Conservation (phyloP, 2,797 vertebrate species). For the Nyctalus aviator region DNA sequence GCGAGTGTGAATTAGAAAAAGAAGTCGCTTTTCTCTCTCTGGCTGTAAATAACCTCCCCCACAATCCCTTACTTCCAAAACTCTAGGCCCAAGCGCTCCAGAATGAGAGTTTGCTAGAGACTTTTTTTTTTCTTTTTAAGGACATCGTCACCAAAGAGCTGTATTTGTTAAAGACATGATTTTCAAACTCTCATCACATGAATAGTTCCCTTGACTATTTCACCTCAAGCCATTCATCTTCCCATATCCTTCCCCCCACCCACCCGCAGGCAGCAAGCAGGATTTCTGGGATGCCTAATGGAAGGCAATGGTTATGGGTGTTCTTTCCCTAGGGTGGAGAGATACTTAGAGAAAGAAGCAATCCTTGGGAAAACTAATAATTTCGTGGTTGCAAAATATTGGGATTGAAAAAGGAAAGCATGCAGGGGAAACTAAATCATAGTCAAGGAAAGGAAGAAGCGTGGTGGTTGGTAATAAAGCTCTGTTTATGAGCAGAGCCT, state of each 20-base stretch:
- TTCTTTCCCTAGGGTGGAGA: background rate
- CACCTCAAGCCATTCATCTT: background rate
- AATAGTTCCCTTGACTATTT: background rate
- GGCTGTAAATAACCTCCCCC: slow-evolving; percentile 78
- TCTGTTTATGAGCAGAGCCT: background rate
- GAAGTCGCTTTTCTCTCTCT: slow-evolving; percentile 77
- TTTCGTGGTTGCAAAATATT: background rate
- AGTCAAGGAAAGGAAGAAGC: slow-evolving; percentile 5
- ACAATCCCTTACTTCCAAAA: slow-evolving; percentile 59
- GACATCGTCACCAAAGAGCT: background rate
- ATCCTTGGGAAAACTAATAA: background rate
- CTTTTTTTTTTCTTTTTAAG: slow-evolving; percentile 58
- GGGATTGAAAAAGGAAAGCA: background rate
- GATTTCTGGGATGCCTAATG: background rate
- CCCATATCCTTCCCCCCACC: background rate
- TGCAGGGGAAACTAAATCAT: background rate
- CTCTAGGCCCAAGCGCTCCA: slow-evolving; percentile 56
- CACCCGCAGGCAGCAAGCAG: background rate
- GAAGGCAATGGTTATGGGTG: background rate
- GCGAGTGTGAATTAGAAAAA: slow-evolving; percentile 81
- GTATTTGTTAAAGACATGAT: background rate
- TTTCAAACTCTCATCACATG: slow-evolving; percentile 6
- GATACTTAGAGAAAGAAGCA: background rate
- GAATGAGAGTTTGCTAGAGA: background rate
- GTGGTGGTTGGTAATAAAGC: background rate